phyloP scores from a whole-genome alignment of 2,113 vertebrate genomes.

The Cynocephalus volans region DNA sequence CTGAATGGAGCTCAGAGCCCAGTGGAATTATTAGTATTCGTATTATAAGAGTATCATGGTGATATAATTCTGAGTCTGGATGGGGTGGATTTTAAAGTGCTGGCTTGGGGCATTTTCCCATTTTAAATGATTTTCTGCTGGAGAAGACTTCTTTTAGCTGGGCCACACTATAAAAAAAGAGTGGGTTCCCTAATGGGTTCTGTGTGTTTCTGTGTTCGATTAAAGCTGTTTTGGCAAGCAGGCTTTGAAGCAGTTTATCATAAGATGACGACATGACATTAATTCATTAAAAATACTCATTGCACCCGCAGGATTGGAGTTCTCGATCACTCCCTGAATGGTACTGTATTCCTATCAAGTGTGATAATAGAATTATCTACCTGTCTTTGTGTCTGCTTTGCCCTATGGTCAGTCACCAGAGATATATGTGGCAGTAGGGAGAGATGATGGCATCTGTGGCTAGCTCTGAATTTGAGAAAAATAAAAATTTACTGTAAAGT shows the following conservation, averaged over 20 bases:
- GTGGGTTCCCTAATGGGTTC: background rate
- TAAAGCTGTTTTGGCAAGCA: background rate
- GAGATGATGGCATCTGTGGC: background rate
- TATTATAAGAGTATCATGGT: background rate
- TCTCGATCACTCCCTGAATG: background rate
- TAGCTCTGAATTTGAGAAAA: background rate
- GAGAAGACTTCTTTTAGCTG: background rate
- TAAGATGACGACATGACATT: background rate
- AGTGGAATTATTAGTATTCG: background rate
- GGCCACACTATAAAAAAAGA: background rate
- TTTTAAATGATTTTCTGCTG: background rate
- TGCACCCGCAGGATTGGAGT: rapidly evolving
- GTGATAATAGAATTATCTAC: background rate
- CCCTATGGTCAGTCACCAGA: background rate
- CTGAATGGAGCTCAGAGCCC: background rate
- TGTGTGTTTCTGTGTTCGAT: background rate
- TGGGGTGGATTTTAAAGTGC: background rate
- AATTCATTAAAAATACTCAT: background rate
- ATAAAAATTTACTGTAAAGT: background rate
- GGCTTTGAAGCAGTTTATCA: background rate
- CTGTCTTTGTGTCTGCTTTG: background rate
- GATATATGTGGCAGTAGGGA: background rate
- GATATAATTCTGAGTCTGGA: background rate
- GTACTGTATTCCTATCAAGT: background rate
- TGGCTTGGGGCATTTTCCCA: background rate